Evolutionary conservation across 2,888 invertebrate genomes (phyloP).

Genomic region (Stenurella melanura): DNA sequence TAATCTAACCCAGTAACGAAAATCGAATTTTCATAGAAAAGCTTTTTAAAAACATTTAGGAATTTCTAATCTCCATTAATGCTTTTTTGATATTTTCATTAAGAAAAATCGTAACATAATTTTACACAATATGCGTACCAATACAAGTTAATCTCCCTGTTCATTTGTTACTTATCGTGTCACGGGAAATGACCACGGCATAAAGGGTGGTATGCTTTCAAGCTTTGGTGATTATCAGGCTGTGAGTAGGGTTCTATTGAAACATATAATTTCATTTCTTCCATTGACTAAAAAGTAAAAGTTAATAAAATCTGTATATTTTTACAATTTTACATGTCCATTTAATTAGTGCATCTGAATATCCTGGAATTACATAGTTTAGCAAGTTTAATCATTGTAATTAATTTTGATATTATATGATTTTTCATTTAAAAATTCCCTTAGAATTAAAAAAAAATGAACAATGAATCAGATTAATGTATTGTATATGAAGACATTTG

Average conservation of each 20-base stretch:
- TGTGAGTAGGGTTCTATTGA: neutral
- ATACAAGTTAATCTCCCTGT: slow-evolving; percentile 1
- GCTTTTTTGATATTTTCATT: neutral
- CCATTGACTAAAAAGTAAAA: neutral
- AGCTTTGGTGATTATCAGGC: neutral
- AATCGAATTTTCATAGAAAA: too few relatives aligned
- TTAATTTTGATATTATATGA: too few relatives aligned
- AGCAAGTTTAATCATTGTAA: neutral
- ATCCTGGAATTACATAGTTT: neutral
- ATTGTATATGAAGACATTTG: too few relatives aligned
- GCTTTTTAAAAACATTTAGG: neutral
- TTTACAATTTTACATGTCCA: neutral
- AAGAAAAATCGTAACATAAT: neutral
- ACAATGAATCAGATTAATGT: too few relatives aligned
- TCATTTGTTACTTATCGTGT: neutral
- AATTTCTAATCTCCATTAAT: neutral
- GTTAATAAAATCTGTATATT: neutral
- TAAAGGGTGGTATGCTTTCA: neutral
- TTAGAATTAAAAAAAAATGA: too few relatives aligned
- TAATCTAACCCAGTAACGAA: too few relatives aligned
- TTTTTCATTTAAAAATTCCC: too few relatives aligned
- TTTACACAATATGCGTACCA: neutral
- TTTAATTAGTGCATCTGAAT: neutral
- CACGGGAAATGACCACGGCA: neutral
- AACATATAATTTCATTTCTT: neutral